These are phyloP conservation scores for Labeo catla DNA, from an alignment of 2,113 vertebrate species.

Conservation along the genomic window DNA sequence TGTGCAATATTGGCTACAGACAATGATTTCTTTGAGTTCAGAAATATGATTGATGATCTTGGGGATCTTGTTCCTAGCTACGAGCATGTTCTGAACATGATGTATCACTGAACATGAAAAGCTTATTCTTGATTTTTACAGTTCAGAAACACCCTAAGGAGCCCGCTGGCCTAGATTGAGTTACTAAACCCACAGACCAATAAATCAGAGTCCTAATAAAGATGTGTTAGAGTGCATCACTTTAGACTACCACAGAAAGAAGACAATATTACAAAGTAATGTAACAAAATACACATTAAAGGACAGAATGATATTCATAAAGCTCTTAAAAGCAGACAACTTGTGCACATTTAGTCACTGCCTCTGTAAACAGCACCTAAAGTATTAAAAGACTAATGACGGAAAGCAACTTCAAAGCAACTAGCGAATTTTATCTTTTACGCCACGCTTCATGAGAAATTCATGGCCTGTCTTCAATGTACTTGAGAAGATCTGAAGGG, in stretches of 20 bases:
- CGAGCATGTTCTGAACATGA: neutral
- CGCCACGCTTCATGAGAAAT: conserved; percentile 68
- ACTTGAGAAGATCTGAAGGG: conserved; percentile 48
- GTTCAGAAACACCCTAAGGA: conserved; percentile 5
- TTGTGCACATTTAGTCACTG: conserved; percentile 32
- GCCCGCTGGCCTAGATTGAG: conserved; percentile 4
- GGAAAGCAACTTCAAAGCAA: conserved; percentile 68
- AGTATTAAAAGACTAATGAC: conserved; percentile 59
- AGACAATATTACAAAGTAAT: neutral
- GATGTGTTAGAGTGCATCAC: neutral
- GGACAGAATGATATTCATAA: neutral
- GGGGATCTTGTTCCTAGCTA: neutral
- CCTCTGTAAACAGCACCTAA: conserved; percentile 58
- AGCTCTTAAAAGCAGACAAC: neutral
- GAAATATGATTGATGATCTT: neutral
- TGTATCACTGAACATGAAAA: conserved; percentile 2
- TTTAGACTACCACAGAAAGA: neutral
- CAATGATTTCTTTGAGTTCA: neutral
- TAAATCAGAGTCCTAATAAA: conserved; percentile 10
- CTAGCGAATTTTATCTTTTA: conserved; percentile 52
- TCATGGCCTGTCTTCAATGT: conserved; percentile 61
- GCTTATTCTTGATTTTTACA: conserved; percentile 21
- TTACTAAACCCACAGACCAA: conserved; percentile 6
- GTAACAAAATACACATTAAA: neutral
- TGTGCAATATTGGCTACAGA: neutral